Conservation (phyloP, 2,113 vertebrate species). For the Taurulus bubalis region DNA sequence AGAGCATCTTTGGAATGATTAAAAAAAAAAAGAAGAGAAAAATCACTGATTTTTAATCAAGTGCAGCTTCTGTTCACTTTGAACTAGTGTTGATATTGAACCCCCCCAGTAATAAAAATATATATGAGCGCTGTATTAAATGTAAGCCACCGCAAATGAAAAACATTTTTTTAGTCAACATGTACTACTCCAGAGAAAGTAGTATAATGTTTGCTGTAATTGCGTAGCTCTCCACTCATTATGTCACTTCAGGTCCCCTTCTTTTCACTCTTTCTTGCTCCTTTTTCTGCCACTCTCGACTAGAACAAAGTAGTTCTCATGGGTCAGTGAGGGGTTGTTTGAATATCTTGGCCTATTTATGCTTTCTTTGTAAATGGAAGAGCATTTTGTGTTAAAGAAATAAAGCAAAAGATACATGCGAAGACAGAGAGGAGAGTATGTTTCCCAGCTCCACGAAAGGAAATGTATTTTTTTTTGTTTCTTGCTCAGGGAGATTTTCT, state of each 20-base stretch:
- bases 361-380: slow-evolving; percentile 2
- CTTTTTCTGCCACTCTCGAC: neutral
- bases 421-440: slow-evolving; percentile 34
- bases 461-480: slow-evolving; percentile 59
- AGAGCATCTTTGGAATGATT: neutral
- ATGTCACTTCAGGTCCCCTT: neutral
- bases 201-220: neutral
- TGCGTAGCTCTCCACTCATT: neutral
- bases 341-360: slow-evolving; percentile 13
- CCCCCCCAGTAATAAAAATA: neutral
- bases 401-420: slow-evolving; percentile 26
- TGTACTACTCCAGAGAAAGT: neutral
- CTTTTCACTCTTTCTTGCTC: neutral
- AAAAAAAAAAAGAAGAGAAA: too few relatives aligned
- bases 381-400: neutral
- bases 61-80: neutral
- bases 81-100: neutral
- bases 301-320: slow-evolving; percentile 5
- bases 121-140: neutral
- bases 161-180: neutral
- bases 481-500: slow-evolving; percentile 42
- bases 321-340: neutral
- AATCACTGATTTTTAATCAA: neutral
- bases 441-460: slow-evolving; percentile 56
- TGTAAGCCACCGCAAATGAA: neutral